A percentile compares a stretch with the other conserved stretches of the same genome.
Conservation (phyloP, 2,888 invertebrate species). For the Corbicula japonica region DNA sequence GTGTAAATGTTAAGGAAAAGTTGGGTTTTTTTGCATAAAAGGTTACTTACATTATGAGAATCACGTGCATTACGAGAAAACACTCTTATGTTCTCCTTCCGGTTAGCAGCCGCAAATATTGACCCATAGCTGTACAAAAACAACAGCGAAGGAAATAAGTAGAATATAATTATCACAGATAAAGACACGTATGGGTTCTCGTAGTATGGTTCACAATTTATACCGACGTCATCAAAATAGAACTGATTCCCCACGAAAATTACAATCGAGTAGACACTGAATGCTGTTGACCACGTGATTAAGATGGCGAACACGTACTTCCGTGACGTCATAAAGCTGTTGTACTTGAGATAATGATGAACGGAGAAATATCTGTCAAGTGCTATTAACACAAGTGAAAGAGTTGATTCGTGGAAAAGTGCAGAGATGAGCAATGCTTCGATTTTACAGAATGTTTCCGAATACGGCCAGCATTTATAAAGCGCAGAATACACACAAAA, state of each 20-base stretch:
- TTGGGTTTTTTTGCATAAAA: too few relatives aligned
- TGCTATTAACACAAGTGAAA: slow-evolving; percentile 63
- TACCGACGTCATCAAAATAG: slow-evolving; percentile 67
- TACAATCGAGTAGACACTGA: slow-evolving; percentile 59
- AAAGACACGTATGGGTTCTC: slow-evolving; percentile 62
- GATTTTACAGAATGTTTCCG: slow-evolving; percentile 61
- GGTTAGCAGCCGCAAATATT: slow-evolving; percentile 53
- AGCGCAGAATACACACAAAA: slow-evolving; percentile 64
- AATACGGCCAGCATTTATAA: slow-evolving; percentile 67
- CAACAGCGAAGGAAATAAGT: slow-evolving; percentile 58
- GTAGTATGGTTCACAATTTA: slow-evolving; percentile 70
- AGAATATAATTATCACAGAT: slow-evolving; percentile 63
- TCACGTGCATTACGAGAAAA: slow-evolving; percentile 19
- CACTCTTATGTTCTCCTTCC: slow-evolving; percentile 32
- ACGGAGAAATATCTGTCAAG: slow-evolving; percentile 66
- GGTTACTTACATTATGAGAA: slow-evolving; percentile 26
- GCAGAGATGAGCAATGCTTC: slow-evolving; percentile 65
- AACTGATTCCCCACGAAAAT: slow-evolving; percentile 65
- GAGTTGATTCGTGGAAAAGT: slow-evolving; percentile 68
- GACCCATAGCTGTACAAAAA: slow-evolving; percentile 67
- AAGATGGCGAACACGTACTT: slow-evolving; percentile 57
- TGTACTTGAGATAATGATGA: slow-evolving; percentile 56
- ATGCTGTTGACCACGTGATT: slow-evolving; percentile 58
- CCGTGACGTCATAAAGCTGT: slow-evolving; percentile 58
- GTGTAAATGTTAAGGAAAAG: too few relatives aligned